A percentile compares a stretch with the other conserved stretches of the same genome.
phyloP scores from a whole-genome alignment of 2,888 invertebrate genomes.

The Thymelicus sylvestris region DNA sequence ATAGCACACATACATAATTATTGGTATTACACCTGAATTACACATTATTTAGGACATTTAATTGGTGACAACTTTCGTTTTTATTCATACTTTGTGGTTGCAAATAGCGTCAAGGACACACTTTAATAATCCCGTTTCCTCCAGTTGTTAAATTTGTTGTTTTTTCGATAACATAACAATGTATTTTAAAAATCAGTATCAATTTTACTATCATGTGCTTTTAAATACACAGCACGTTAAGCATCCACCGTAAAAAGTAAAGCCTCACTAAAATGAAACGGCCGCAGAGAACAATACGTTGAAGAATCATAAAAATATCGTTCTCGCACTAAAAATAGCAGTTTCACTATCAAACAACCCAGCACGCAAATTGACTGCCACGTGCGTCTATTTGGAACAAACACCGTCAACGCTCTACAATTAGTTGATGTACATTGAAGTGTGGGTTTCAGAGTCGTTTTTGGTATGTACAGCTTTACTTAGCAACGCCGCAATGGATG shows the following conservation, averaged over 20 bases:
- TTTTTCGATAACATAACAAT: too few species aligned
- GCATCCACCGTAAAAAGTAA: background rate
- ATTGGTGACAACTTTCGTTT: too few species aligned
- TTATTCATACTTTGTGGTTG: too few species aligned
- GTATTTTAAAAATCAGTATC: too few species aligned
- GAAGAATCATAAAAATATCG: constrained; percentile 27
- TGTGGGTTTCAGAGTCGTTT: background rate
- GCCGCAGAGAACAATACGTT: constrained; percentile 10
- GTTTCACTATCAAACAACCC: constrained; percentile 28
- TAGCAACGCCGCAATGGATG: constrained; percentile 19
- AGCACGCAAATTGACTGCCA: constrained; percentile 25
- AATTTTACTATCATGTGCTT: too few species aligned
- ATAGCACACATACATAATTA: too few species aligned
- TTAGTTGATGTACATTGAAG: constrained; percentile 19
- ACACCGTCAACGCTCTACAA: constrained; percentile 11
- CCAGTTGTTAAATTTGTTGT: too few species aligned
- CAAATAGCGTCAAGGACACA: too few species aligned
- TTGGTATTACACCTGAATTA: too few species aligned
- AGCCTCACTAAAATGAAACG: constrained; percentile 10
- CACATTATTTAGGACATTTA: too few species aligned
- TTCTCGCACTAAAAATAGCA: constrained; percentile 29
- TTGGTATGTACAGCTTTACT: background rate
- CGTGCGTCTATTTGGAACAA: background rate
- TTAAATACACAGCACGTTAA: background rate
- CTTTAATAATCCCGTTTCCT: too few species aligned